A percentile compares a stretch with the other conserved stretches of the same genome.
Evolutionary conservation across 2,888 invertebrate species (phyloP).

Genomic region (Cremastobaeus sp.): DNA sequence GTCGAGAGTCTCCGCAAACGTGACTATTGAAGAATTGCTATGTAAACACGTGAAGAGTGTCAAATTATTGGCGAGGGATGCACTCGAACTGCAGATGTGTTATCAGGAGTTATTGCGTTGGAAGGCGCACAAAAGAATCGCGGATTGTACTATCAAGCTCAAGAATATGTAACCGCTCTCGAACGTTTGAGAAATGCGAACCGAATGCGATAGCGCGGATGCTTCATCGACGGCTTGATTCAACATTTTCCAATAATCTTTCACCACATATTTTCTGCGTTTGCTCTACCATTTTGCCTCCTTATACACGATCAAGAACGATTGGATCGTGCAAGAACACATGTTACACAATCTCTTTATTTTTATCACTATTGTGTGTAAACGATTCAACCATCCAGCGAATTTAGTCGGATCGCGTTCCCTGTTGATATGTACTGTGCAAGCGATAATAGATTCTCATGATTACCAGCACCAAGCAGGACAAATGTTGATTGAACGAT

Average conservation of each 20-base stretch:
- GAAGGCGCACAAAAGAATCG: slow-evolving; percentile 36
- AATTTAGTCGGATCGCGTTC: slow-evolving; percentile 21
- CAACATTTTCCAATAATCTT: slow-evolving; percentile 61
- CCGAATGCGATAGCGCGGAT: slow-evolving; percentile 41
- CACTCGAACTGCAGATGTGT: slow-evolving; percentile 7
- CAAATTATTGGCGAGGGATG: not conserved
- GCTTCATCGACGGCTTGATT: slow-evolving; percentile 52
- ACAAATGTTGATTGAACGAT: slow-evolving; percentile 35
- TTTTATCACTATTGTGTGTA: slow-evolving; percentile 51
- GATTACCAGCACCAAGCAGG: not conserved
- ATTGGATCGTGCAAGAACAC: slow-evolving; percentile 47
- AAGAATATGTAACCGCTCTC: slow-evolving; percentile 41
- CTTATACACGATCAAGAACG: slow-evolving; percentile 42
- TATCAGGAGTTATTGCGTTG: slow-evolving; percentile 35
- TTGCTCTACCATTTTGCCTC: slow-evolving; percentile 41
- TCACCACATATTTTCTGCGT: slow-evolving; percentile 53
- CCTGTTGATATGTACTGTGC: slow-evolving; percentile 27
- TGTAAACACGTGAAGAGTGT: slow-evolving; percentile 2
- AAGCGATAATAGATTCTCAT: slow-evolving; percentile 32
- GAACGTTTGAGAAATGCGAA: slow-evolving; percentile 29
- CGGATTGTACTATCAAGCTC: slow-evolving; percentile 31
- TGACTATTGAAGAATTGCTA: slow-evolving; percentile 7
- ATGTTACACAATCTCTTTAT: slow-evolving; percentile 53
- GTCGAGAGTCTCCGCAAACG: no score
- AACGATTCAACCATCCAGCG: slow-evolving; percentile 23